Percentiles rank a stretch among this genome's conserved stretches.
Conservation (phyloP, 2,888 invertebrate species). For the Phoenoteleia sp. region DNA sequence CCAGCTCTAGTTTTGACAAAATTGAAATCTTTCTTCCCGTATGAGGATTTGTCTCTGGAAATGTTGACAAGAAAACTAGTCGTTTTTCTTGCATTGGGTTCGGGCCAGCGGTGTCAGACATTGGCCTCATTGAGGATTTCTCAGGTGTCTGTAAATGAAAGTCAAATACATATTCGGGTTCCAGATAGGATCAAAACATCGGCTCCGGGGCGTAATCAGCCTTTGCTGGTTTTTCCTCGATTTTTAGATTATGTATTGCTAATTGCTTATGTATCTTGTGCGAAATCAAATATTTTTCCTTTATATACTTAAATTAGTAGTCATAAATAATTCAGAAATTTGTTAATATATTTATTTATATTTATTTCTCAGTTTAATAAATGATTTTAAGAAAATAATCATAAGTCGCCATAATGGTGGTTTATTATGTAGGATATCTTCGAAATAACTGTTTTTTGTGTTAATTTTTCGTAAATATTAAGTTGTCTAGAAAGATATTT, state of each 20-base stretch:
- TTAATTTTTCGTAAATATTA: too few relatives aligned
- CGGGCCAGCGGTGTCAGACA: slow-evolving; percentile 70
- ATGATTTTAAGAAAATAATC: too few relatives aligned
- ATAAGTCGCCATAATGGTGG: too few relatives aligned
- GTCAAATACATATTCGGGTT: slow-evolving; percentile 40
- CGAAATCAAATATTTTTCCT: too few relatives aligned
- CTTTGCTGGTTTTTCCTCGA: slow-evolving; percentile 25
- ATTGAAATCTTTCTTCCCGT: slow-evolving; percentile 7
- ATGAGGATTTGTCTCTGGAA: slow-evolving; percentile 1
- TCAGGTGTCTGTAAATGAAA: slow-evolving; percentile 32
- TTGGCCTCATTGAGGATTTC: slow-evolving; percentile 45
- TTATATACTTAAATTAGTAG: too few relatives aligned
- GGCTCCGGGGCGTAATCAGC: slow-evolving; percentile 28
- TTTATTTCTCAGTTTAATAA: too few relatives aligned
- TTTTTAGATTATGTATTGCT: slow-evolving; percentile 19
- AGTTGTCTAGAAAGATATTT: too few relatives aligned
- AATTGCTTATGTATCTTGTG: too few relatives aligned
- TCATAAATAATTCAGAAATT: too few relatives aligned
- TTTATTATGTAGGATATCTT: too few relatives aligned
- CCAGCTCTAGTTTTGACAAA: slow-evolving; percentile 69
- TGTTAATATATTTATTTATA: too few relatives aligned
- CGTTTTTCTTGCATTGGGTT: slow-evolving; percentile 59
- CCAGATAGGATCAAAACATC: slow-evolving; percentile 25
- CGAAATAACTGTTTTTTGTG: too few relatives aligned
- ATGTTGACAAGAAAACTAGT: slow-evolving; percentile 49